Base-by-base conservation (phyloP, 2,797 vertebrate species). In the Cephalopachus bancanus region DNA sequence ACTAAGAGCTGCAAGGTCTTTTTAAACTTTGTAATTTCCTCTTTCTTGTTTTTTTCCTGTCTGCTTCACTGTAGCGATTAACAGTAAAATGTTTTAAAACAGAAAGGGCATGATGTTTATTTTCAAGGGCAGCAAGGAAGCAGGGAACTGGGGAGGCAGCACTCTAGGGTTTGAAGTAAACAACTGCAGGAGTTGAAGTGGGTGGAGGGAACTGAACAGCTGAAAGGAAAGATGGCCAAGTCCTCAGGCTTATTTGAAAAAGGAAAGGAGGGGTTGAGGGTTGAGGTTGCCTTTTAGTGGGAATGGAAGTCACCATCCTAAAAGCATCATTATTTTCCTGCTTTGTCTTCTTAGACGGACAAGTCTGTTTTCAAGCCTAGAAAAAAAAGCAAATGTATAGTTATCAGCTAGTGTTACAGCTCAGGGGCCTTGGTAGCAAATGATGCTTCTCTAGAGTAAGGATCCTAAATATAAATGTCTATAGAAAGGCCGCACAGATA, bases 1-100 rank as follows among this genome's bases (percentile, higher is more conserved):
- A 89, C 78, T 89, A 86, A 86, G 76, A 78, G 19, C n/a, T 78
- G 4, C 16, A 69, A 51, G 30, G n/a, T 55, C 78, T 37, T 91
- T 92, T 81, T 80, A 53, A 92, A 93, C 75, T 81, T 84, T 71
- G 53, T 59, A 67, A 88, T 95, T 96, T 97, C 96, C 95, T 93
- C 65, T 24, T 93, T 60, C 28, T 59, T 95, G 94, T 37, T 97
- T 97, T 96, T 97, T 97, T 98, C 95, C 97, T 94, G 95, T 81
- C 93, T 75, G 26, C 94, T 94, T 95, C 94, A 30, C 60, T 26
- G 30, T 57, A 83, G 62, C 53, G 91, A 85, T 97, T 95, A 95
- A 71, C 83, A 55, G 51, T 96, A 59, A 90, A 93, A 84, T 33
- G 37, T 76, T 78, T 44, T 53, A 95, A 97, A 95, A 91, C 91